Evolutionary conservation across 1,140 invertebrate species (phyloP), one percentile per base, ranked within the genome.

Genomic region (Monochamus saltuarius): DNA sequence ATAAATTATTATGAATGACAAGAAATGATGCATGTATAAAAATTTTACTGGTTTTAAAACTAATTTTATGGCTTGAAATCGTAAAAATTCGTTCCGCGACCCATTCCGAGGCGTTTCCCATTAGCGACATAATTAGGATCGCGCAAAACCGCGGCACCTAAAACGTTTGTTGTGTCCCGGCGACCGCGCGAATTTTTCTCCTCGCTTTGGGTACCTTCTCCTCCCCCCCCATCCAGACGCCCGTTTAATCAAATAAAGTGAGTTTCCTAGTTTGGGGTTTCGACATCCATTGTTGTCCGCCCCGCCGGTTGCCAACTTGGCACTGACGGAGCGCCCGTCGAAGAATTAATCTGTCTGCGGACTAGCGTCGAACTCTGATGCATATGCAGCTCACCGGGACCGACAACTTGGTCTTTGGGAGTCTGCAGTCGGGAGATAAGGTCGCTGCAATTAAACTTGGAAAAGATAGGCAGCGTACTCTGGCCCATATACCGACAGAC

Each of bases 221-320:
- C 13, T 43, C 17, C 36, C 36, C 7, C 53, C 36, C 8, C 46
- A 49, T 53, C 56, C 36, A 19, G 54, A 19, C 51, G 45, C 17
- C 47, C 56, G 40, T 59, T 63, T 63, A 63, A 63, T 63, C 61
- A 63, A 63, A 63, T 63, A 63, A 63, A 63, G 61, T 63, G 58
- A 53, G 47, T 60, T 60, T 50, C 62, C 37, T 22, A 47, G 62
- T 60, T 8, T 43, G 39, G 39, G 16, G n/a, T 42, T 42, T 42
- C 39, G 49, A 58, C 55, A 53, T 53, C 50, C 34, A 62, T 62
- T 62, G 61, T 56, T 56, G 57, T 52, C 19, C 37, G 19, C 16
- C 19, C 10, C 22, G 19, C 49, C 19, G 35, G 17, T 47, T 51
- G 14, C 52, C 39, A 34, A 43, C 52, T n/a, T 8, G 36, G 22